These are phyloP conservation scores for Cebus imitator DNA, from an alignment of 2,113 vertebrate species.

Conservation along the genomic window DNA sequence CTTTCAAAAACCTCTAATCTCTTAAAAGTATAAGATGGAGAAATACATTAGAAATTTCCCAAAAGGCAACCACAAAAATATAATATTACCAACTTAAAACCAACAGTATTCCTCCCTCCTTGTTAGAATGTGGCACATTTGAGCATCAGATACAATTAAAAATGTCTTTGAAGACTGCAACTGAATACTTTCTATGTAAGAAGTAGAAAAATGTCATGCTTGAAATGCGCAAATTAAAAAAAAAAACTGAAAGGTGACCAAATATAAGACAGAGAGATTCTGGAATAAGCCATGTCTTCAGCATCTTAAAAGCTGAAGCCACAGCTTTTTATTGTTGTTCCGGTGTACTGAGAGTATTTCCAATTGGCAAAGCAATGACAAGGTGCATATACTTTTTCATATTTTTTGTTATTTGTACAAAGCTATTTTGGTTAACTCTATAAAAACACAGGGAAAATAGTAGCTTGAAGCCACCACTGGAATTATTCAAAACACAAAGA, in stretches of 20 bases:
- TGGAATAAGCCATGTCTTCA: neutral
- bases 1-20: slow-evolving; percentile 58
- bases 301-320: slow-evolving; percentile 38
- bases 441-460: slow-evolving; percentile 48
- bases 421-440: slow-evolving; percentile 50
- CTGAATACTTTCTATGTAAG: slow-evolving; percentile 43
- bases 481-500: slow-evolving; percentile 62
- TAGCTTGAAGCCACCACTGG: slow-evolving; percentile 11
- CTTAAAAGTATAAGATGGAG: slow-evolving; percentile 51
- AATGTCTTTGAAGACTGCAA: neutral
- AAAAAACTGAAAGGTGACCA: slow-evolving; percentile 23
- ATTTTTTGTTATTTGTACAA: slow-evolving; percentile 4
- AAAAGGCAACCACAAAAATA: slow-evolving; percentile 72
- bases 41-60: slow-evolving; percentile 75
- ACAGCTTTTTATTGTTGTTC: neutral
- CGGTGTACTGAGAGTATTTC: neutral
- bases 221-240: neutral
- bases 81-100: slow-evolving; percentile 68
- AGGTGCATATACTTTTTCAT: neutral
- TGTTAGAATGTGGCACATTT: slow-evolving; percentile 76
- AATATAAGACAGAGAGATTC: neutral
- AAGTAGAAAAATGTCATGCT: neutral
- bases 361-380: neutral
- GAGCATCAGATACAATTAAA: neutral
- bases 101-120: slow-evolving; percentile 63